A percentile compares a stretch with the other conserved stretches of the same genome.
These are phyloP conservation scores for Eustalomyia histrio DNA, from an alignment of 2,888 invertebrate genomes.

Conservation along the genomic window DNA sequence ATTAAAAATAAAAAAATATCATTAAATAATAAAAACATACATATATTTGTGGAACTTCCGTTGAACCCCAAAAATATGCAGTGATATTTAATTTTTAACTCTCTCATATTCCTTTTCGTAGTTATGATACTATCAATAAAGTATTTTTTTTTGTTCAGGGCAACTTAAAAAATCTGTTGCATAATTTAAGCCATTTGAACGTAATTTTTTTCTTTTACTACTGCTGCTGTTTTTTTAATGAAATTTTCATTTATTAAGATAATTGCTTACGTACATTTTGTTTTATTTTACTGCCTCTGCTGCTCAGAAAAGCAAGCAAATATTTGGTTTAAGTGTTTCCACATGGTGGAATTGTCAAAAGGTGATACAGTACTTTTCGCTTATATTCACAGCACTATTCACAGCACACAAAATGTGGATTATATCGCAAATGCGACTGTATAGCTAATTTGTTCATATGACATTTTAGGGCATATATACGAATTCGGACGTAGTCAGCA, in stretches of 20 bases:
- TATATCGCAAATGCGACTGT: too few species aligned
- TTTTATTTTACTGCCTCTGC: conserved; percentile 25
- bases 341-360: conserved; percentile 43
- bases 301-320: conserved; percentile 36
- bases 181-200: conserved; percentile 65
- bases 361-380: too few species aligned
- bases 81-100: conserved; percentile 52
- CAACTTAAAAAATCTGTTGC: conserved; percentile 56
- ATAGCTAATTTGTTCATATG: too few species aligned
- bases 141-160: conserved; percentile 21
- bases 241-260: conserved; percentile 63
- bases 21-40: conserved; percentile 61
- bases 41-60: conserved; percentile 48
- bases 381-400: too few species aligned
- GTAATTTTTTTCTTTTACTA: conserved; percentile 32
- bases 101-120: conserved; percentile 19
- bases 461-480: too few species aligned
- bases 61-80: conserved; percentile 45
- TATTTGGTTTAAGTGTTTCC: conserved; percentile 56
- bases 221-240: conserved; percentile 51
- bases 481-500: too few species aligned
- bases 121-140: conserved; percentile 29
- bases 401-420: too few species aligned
- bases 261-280: conserved; percentile 48
- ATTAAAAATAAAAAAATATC: conserved; percentile 12